Evolutionary conservation across 1,140 invertebrate genomes (phyloP).

Genomic region (Odontomachus brunneus): DNA sequence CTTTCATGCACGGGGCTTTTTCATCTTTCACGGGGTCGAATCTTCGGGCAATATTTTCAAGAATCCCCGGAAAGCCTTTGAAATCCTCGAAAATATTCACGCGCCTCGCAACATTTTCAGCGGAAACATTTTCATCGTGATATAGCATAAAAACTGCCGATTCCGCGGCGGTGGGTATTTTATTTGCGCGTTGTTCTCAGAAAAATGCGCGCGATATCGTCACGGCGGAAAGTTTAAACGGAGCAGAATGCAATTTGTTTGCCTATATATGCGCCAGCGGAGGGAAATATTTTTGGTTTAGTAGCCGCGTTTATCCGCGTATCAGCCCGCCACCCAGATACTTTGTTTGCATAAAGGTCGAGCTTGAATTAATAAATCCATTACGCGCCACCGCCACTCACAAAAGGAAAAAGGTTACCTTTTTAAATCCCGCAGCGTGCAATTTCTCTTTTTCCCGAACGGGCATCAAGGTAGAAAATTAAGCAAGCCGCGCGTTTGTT

Average conservation of each 20-base stretch:
- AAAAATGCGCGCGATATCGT: slow-evolving; percentile 48
- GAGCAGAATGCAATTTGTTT: slow-evolving; percentile 45
- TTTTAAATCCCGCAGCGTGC: neutral
- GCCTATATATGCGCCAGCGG: slow-evolving; percentile 15
- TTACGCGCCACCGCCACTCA: neutral
- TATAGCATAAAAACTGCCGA: slow-evolving; percentile 48
- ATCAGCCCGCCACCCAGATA: neutral
- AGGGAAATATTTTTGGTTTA: slow-evolving; percentile 54
- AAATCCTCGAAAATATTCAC: slow-evolving; percentile 44
- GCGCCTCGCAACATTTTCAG: neutral
- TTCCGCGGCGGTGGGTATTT: slow-evolving; percentile 16
- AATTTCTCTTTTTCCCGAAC: neutral
- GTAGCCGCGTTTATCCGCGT: slow-evolving; percentile 39
- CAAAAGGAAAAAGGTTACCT: neutral
- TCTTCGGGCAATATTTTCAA: slow-evolving; percentile 47
- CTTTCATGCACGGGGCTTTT: neutral
- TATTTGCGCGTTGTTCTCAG: slow-evolving; percentile 42
- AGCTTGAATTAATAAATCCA: slow-evolving; percentile 43
- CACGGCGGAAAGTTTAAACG: slow-evolving; percentile 40
- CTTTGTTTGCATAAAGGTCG: slow-evolving; percentile 44
- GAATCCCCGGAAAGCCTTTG: slow-evolving; percentile 38
- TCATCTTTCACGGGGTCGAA: neutral
- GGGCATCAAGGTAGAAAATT: neutral
- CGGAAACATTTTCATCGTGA: slow-evolving; percentile 43
- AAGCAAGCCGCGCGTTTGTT: neutral